A percentile compares a stretch with the other conserved stretches of the same genome.
Evolutionary conservation across 2,797 vertebrate genomes (phyloP).

Genomic region (Argyrosomus regius): DNA sequence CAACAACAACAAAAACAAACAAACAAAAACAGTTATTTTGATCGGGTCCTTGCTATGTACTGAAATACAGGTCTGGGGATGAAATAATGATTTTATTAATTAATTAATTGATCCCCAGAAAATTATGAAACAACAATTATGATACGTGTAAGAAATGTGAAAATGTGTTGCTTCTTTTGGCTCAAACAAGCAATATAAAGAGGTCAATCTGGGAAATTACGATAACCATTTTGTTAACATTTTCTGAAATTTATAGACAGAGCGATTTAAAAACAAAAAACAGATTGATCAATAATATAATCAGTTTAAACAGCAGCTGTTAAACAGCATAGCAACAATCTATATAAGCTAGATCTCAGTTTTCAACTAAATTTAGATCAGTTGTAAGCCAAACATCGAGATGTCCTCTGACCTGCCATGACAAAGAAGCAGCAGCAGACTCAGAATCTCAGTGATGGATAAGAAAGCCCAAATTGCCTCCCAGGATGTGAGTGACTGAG

Average conservation of each 20-base stretch:
- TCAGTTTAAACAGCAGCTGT: neutral
- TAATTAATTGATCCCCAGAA: too few species aligned
- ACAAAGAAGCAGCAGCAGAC: neutral
- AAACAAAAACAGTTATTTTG: too few species aligned
- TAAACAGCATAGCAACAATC: neutral
- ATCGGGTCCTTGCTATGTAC: neutral
- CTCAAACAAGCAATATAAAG: too few species aligned
- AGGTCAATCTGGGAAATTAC: neutral
- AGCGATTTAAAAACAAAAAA: neutral
- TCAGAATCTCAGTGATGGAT: constrained; percentile 3
- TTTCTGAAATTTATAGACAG: neutral
- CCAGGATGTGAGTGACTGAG: constrained; percentile 7
- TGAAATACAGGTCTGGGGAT: neutral
- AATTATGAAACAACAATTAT: too few species aligned
- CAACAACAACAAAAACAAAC: neutral
- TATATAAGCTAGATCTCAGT: neutral
- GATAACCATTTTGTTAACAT: neutral
- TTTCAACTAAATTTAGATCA: neutral
- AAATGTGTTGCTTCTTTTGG: too few species aligned
- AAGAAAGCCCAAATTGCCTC: constrained; percentile 3
- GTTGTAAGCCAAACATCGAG: neutral
- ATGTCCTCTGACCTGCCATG: neutral
- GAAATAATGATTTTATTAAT: too few species aligned
- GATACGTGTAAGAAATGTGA: too few species aligned
- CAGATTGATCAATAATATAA: neutral